Evolutionary conservation across 2,797 vertebrate species (phyloP).

Genomic region (Furcifer pardalis): DNA sequence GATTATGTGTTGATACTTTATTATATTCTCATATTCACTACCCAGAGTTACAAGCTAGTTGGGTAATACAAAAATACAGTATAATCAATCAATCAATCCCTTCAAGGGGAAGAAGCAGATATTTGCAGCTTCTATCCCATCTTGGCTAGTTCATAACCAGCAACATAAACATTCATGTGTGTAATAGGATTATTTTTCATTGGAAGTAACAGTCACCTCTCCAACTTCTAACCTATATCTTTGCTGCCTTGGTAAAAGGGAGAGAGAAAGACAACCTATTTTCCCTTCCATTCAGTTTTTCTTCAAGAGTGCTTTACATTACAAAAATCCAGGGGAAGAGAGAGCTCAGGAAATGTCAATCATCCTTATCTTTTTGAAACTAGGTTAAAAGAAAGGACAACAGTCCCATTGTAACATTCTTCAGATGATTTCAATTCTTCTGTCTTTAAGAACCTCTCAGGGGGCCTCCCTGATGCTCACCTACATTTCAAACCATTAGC

Average conservation of each 20-base stretch:
- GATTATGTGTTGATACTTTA: no score
- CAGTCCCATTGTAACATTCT: background rate
- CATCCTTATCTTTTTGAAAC: slow-evolving; percentile 43
- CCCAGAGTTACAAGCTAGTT: no score
- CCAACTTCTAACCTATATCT: background rate
- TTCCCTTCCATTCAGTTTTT: slow-evolving; percentile 24
- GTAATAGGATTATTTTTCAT: slow-evolving; percentile 45
- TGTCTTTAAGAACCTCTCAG: background rate
- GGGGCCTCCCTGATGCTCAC: slow-evolving; percentile 10
- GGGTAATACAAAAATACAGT: no score
- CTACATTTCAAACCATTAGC: background rate
- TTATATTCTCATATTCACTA: no score
- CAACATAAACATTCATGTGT: background rate
- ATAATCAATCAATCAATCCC: background rate
- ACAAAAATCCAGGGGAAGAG: slow-evolving; percentile 39
- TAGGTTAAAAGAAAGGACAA: slow-evolving; percentile 13
- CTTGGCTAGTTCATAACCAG: slow-evolving; percentile 15
- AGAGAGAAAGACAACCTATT: background rate
- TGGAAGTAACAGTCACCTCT: slow-evolving; percentile 30
- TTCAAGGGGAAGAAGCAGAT: background rate
- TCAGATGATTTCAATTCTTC: slow-evolving; percentile 23
- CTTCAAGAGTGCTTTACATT: slow-evolving; percentile 31
- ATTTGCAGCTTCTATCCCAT: background rate
- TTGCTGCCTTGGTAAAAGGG: background rate
- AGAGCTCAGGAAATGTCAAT: slow-evolving; percentile 49